These are phyloP conservation scores for Lethrus apterus DNA, from an alignment of 1,140 invertebrate genomes.

Conservation along the genomic window DNA sequence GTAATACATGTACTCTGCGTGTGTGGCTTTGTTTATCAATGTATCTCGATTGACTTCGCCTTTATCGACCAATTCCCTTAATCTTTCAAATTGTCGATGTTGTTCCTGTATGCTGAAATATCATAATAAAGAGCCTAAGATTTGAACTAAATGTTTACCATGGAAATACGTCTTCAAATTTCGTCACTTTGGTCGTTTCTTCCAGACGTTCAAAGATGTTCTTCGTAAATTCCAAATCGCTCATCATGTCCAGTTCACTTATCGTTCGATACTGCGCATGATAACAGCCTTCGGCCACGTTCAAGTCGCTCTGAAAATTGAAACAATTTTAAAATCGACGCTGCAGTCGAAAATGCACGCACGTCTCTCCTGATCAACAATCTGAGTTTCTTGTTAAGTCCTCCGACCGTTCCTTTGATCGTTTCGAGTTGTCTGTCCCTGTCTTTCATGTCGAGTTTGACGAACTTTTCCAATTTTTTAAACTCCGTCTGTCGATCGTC, in stretches of 20 bases:
- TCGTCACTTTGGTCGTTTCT: conserved; percentile 42
- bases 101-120: conserved; percentile 50
- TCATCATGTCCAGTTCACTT: conserved; percentile 43
- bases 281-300: conserved; percentile 33
- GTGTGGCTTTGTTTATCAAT: conserved; percentile 46
- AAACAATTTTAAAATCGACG: conserved; percentile 13
- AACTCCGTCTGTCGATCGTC: conserved; percentile 52
- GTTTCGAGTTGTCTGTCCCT: conserved; percentile 47
- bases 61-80: conserved; percentile 44
- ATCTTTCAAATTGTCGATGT: conserved; percentile 44
- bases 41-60: conserved; percentile 45
- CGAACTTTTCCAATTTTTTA: conserved; percentile 46
- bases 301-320: conserved; percentile 41
- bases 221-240: conserved; percentile 44
- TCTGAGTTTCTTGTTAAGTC: conserved; percentile 48
- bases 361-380: conserved; percentile 54
- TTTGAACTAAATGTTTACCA: conserved; percentile 32
- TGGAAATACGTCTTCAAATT: conserved; percentile 42
- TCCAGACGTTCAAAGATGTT: conserved; percentile 46
- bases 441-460: conserved; percentile 48
- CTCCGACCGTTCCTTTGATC: conserved; percentile 46
- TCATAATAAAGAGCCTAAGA: conserved; percentile 10
- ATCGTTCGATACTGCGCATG: conserved; percentile 21
- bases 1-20: conserved; percentile 48
- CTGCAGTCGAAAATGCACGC: conserved; percentile 21